phyloP scores from a whole-genome alignment of 2,797 vertebrate species.

The Eulemur rubriventer region DNA sequence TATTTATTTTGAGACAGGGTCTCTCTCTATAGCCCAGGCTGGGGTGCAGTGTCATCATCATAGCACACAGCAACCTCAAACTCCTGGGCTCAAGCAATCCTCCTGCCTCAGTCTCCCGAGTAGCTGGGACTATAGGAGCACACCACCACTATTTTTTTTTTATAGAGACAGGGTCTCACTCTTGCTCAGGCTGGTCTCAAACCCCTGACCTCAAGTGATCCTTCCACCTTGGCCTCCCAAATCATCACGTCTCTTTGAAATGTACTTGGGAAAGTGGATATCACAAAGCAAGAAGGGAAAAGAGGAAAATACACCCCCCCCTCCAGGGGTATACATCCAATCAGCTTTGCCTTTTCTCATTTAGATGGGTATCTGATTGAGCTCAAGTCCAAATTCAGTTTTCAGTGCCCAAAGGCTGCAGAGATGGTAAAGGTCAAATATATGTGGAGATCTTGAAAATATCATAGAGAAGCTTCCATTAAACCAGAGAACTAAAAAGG shows the following conservation, averaged over 20 bases:
- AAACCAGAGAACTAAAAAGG: background rate
- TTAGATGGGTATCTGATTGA: background rate
- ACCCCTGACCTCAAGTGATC: too few species aligned
- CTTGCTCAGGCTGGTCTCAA: too few species aligned
- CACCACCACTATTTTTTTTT: too few species aligned
- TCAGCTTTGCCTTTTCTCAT: background rate
- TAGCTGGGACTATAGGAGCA: too few species aligned
- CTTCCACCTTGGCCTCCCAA: too few species aligned
- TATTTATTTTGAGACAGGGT: too few species aligned
- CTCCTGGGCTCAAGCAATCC: too few species aligned
- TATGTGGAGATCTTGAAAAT: background rate
- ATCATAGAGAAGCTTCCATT: background rate
- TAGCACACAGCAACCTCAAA: too few species aligned
- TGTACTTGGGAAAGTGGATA: background rate
- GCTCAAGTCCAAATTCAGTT: background rate
- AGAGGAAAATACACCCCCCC: background rate
- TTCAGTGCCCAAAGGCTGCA: background rate
- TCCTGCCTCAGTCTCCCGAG: too few species aligned
- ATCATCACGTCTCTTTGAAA: background rate
- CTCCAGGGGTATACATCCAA: background rate
- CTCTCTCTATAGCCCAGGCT: too few species aligned
- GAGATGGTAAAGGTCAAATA: background rate
- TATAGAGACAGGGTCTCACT: too few species aligned
- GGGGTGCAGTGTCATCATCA: too few species aligned
- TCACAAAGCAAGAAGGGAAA: background rate